Evolutionary conservation across 2,113 vertebrate genomes (phyloP).

Genomic region (Forbesichthys papilliferus): DNA sequence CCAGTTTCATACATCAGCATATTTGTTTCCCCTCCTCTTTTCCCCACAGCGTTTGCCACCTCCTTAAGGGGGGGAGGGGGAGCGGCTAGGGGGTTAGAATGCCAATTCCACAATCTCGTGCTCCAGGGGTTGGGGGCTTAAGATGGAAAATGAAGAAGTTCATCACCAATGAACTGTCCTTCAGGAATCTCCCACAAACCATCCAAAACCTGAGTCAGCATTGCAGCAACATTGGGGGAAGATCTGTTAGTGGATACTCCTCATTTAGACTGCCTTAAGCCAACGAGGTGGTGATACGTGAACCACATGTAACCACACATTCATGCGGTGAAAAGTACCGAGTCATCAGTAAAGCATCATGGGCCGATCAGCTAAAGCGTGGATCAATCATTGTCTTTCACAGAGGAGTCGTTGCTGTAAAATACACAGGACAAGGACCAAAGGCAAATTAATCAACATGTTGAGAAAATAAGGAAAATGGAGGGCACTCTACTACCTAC

Average conservation of each 20-base stretch:
- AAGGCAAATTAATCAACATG: conserved; percentile 29
- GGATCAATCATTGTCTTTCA: conserved; percentile 21
- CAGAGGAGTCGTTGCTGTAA: not conserved
- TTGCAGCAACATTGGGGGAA: conserved; percentile 32
- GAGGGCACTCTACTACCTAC: too few species aligned
- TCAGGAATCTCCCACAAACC: conserved; percentile 39
- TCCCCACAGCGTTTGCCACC: conserved; percentile 6
- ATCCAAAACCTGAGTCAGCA: conserved; percentile 58
- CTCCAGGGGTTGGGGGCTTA: conserved; percentile 7
- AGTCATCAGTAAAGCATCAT: conserved; percentile 13
- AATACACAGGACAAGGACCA: conserved; percentile 23
- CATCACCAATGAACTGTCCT: conserved; percentile 45
- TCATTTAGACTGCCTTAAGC: conserved; percentile 45
- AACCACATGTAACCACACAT: conserved; percentile 1
- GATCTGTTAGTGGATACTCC: conserved; percentile 51
- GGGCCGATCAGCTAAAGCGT: not conserved
- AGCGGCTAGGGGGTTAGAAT: conserved; percentile 25
- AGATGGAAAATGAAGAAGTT: conserved; percentile 8
- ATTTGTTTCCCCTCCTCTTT: conserved; percentile 31
- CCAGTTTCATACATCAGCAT: conserved; percentile 57
- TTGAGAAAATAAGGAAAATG: not conserved
- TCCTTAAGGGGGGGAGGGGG: conserved; percentile 22
- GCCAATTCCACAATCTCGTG: conserved; percentile 52
- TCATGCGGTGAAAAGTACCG: not conserved
- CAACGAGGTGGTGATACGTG: conserved; percentile 4